Conservation (phyloP, 2,888 invertebrate species). For the Chrysina gloriosa region DNA sequence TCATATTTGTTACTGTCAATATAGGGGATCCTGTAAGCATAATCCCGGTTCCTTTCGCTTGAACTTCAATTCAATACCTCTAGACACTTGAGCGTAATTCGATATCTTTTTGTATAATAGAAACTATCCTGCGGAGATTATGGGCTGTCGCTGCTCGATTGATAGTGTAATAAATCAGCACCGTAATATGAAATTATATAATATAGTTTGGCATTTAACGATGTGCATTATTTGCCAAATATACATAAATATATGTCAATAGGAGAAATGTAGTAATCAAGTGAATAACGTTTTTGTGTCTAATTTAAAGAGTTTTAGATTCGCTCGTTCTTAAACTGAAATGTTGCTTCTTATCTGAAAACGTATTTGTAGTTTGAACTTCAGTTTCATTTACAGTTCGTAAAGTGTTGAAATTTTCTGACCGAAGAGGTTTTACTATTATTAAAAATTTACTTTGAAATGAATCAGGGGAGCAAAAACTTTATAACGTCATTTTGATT, state of each 20-base stretch:
- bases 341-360: not conserved
- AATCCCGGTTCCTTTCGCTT: not conserved
- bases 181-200: not conserved
- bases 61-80: slow-evolving; percentile 2
- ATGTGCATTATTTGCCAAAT: no score
- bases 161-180: not conserved
- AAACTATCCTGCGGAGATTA: not conserved
- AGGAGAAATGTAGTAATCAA: no score
- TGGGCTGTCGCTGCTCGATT: not conserved
- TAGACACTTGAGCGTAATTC: slow-evolving; percentile 13
- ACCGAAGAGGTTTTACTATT: not conserved
- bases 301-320: not conserved
- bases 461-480: not conserved
- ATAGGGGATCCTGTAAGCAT: slow-evolving; percentile 1
- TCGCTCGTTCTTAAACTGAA: not conserved
- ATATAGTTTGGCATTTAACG: no score
- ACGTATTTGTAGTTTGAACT: not conserved
- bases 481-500: not conserved
- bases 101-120: not conserved
- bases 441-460: not conserved
- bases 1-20: slow-evolving; percentile 26
- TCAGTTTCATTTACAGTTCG: slow-evolving; percentile 2
- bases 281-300: not conserved
- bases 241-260: no score
- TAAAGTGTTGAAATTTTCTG: slow-evolving; percentile 3